phyloP scores from a whole-genome alignment of 2,888 invertebrate genomes.

The Mantis religiosa region DNA sequence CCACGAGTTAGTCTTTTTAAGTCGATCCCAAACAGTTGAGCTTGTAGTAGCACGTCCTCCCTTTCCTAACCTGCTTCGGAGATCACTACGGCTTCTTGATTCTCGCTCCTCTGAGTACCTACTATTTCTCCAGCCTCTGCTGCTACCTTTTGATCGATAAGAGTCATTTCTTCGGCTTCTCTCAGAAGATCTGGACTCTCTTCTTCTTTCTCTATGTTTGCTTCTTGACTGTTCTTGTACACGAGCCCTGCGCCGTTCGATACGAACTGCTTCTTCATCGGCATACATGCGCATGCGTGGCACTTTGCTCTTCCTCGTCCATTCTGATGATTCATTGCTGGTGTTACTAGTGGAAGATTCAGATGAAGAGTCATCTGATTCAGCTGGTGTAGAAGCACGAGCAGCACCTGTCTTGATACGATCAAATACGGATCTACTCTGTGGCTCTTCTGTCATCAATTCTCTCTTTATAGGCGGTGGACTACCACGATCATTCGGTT shows the following conservation, averaged over 20 bases:
- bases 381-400: background rate
- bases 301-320: constrained; percentile 53
- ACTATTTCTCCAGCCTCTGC: background rate
- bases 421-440: constrained; percentile 5
- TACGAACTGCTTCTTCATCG: constrained; percentile 74
- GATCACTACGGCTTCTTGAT: background rate
- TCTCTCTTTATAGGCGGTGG: constrained; percentile 9
- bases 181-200: background rate
- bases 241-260: constrained; percentile 42
- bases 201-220: background rate
- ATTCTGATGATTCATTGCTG: constrained; percentile 45
- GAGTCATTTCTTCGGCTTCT: background rate
- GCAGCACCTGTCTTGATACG: constrained; percentile 8
- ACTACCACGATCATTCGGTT: constrained; percentile 14
- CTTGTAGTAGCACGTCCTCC: background rate
- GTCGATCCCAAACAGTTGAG: constrained; percentile 19
- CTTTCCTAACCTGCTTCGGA: constrained; percentile 16
- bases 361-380: constrained; percentile 1
- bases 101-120: background rate
- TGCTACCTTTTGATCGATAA: background rate
- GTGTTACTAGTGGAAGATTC: constrained; percentile 32
- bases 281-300: constrained; percentile 83
- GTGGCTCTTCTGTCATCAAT: background rate
- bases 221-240: constrained; percentile 7
- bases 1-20: background rate